These are phyloP conservation scores for Athene noctua DNA, from an alignment of 2,113 vertebrate species.

Conservation along the genomic window DNA sequence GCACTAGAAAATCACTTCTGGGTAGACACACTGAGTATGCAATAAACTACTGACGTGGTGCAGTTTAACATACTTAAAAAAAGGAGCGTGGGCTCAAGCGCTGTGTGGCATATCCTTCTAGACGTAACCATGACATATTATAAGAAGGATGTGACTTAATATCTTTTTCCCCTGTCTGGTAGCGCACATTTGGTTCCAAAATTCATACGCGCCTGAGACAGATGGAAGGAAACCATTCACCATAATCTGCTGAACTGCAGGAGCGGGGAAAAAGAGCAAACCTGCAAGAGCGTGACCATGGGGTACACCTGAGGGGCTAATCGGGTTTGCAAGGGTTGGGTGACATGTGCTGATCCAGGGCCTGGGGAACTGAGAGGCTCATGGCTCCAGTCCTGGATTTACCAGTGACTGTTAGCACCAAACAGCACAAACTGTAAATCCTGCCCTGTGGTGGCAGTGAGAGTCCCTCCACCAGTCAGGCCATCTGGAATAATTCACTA, in stretches of 20 bases:
- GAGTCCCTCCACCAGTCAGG: neutral
- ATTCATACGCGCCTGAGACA: neutral
- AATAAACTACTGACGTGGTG: neutral
- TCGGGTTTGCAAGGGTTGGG: neutral
- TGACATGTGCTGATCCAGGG: neutral
- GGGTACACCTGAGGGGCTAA: neutral
- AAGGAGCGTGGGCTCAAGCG: neutral
- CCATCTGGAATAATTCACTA: slow-evolving; percentile 57
- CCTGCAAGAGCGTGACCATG: neutral
- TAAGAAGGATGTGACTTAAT: neutral
- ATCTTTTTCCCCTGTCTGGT: neutral
- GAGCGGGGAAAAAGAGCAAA: neutral
- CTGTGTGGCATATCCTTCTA: neutral
- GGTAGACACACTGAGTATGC: neutral
- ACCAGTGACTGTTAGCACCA: neutral
- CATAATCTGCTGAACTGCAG: neutral
- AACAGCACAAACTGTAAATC: slow-evolving; percentile 28
- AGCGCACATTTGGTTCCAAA: accelerated
- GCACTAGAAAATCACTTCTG: neutral
- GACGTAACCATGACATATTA: neutral
- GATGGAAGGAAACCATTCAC: neutral
- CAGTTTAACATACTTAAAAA: neutral
- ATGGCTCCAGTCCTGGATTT: neutral
- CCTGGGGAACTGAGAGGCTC: neutral
- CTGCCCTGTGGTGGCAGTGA: neutral